phyloP scores from a whole-genome alignment of 2,113 vertebrate genomes.

The Alligator sinensis region DNA sequence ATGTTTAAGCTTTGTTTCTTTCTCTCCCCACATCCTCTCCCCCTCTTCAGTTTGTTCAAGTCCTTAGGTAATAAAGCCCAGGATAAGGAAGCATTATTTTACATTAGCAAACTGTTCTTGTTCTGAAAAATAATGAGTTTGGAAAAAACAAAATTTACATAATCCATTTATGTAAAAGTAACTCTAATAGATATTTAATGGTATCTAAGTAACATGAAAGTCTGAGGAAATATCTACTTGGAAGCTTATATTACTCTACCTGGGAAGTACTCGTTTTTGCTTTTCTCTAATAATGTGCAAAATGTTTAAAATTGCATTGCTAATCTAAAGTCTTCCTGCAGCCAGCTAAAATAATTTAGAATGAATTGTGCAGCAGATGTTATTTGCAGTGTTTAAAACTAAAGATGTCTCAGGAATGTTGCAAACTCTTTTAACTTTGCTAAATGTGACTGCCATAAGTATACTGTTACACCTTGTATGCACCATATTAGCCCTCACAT shows the following conservation, averaged over 20 bases:
- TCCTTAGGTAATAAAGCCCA: constrained; percentile 73
- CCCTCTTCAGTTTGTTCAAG: constrained; percentile 64
- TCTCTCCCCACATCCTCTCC: neutral
- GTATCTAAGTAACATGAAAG: constrained; percentile 25
- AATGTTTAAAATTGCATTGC: constrained; percentile 45
- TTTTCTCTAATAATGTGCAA: constrained; percentile 58
- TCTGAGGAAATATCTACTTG: constrained; percentile 7
- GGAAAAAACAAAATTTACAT: constrained; percentile 63
- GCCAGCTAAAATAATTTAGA: constrained; percentile 72
- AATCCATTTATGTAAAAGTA: constrained; percentile 28
- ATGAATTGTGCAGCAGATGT: constrained; percentile 54
- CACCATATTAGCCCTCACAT: constrained; percentile 40
- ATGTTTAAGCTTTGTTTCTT: constrained; percentile 73
- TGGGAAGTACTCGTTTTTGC: constrained; percentile 45
- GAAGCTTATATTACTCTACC: neutral
- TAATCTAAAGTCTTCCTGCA: constrained; percentile 65
- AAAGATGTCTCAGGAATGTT: constrained; percentile 41
- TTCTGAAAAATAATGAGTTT: constrained; percentile 51
- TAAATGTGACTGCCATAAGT: constrained; percentile 33
- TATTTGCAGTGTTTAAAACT: constrained; percentile 64
- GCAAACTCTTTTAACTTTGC: constrained; percentile 46
- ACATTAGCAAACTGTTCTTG: constrained; percentile 8
- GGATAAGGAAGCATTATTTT: constrained; percentile 24
- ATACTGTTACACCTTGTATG: constrained; percentile 49
- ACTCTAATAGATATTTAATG: constrained; percentile 36